Conservation (phyloP, 2,888 invertebrate species). For the Leucania comma region DNA sequence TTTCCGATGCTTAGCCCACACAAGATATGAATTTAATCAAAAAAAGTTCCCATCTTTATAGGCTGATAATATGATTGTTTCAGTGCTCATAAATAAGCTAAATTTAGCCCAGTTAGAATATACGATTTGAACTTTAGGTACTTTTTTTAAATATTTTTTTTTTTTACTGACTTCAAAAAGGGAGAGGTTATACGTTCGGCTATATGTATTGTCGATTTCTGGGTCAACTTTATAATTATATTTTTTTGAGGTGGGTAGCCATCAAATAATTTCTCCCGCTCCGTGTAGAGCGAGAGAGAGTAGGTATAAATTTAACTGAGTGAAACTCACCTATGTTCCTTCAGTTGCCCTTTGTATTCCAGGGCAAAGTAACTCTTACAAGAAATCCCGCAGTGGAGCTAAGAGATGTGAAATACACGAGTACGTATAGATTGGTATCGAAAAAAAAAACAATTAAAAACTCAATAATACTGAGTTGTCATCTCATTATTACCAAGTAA, state of each 20-base stretch:
- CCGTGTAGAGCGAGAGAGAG: neutral
- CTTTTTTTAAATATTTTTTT: too few relatives aligned
- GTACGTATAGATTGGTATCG: constrained; percentile 36
- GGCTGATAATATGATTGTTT: constrained; percentile 18
- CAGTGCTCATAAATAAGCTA: constrained; percentile 14
- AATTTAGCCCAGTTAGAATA: neutral
- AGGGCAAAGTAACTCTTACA: neutral
- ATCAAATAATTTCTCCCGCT: neutral
- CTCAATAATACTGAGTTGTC: neutral
- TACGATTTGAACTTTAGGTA: too few relatives aligned
- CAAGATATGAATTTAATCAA: constrained; percentile 60
- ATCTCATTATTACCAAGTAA: constrained; percentile 16
- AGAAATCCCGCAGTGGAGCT: neutral
- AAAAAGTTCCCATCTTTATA: constrained; percentile 41
- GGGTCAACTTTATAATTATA: too few relatives aligned
- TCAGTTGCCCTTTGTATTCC: neutral
- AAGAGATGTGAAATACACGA: constrained; percentile 29
- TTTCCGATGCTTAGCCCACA: constrained; percentile 75
- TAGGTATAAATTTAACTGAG: neutral
- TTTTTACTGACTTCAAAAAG: too few relatives aligned
- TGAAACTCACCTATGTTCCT: neutral
- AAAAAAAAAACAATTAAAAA: neutral
- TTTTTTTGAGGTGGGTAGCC: too few relatives aligned
- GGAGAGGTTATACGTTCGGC: too few relatives aligned
- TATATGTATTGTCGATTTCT: too few relatives aligned